Evolutionary conservation across 2,888 invertebrate genomes (phyloP), one percentile per base, ranked within the genome.

Genomic region (Agonum fuliginosum): DNA sequence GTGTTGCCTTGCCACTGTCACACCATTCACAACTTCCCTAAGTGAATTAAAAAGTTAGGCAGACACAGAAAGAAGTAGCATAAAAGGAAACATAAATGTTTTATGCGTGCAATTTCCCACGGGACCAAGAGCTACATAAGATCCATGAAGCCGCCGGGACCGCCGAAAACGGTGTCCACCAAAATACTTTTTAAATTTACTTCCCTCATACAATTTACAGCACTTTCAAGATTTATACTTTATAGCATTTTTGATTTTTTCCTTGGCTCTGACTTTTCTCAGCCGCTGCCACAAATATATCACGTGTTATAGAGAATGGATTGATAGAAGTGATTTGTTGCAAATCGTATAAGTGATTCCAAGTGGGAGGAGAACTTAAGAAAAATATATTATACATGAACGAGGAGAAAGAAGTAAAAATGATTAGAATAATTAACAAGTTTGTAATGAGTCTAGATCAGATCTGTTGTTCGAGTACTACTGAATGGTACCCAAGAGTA

Each of bases 1-100:
- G 43, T 77, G 77, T 76, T 76, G 76, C 69, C 51, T 76, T 76
- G 76, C 69, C 51, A 69, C 76, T 76, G 76, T 77, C 77, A 70
- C 77, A 77, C 77, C 77, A 77, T 77, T 77, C 77, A 77, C 70
- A 34, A 77, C 51, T 77, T 77, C 70, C 22, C 70, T 77, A 77
- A 77, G 77, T 70, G 77, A 77, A 77, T 77, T 77, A 77, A 77
- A 77, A 77, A 77, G 77, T 77, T 77, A 77, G 77, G 41, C 70
- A 70, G 70, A 77, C 51, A 77, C 77, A 77, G 46, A 76, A 77
- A 77, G 70, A 77, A 77, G 70, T 37, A 58, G 70, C 43, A 77
- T 77, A 77, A 70, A 76, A 77, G 70, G 69, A 70, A 77, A 69
- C 77, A 77, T 77, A 70, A 77, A 77, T 77, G 77, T 77, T 77